Percentiles rank a stretch among this genome's conserved stretches.
These are phyloP conservation scores for Crocodylus rhombifer DNA, from an alignment of 2,797 vertebrate genomes.

Conservation along the genomic window DNA sequence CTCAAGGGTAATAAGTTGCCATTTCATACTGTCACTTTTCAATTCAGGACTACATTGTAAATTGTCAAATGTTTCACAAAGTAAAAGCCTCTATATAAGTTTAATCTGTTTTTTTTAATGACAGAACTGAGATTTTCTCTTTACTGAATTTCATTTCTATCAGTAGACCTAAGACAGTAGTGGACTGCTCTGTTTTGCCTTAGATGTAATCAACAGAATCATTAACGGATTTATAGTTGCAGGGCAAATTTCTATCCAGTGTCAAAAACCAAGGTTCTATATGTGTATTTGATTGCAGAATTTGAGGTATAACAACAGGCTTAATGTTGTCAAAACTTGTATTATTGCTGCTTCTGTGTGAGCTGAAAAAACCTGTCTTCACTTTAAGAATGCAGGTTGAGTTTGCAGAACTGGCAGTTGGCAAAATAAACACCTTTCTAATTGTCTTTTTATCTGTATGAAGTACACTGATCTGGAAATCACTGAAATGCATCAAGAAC, in stretches of 20 bases:
- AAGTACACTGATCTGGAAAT: neutral
- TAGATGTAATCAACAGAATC: constrained; percentile 17
- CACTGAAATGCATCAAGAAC: neutral
- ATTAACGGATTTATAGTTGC: neutral
- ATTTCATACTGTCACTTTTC: too few species aligned
- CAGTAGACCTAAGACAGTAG: neutral
- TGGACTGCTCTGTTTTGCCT: constrained; percentile 6
- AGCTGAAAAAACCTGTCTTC: neutral
- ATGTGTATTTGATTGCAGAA: neutral
- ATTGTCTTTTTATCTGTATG: neutral
- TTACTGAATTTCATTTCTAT: neutral
- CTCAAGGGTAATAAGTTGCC: too few species aligned
- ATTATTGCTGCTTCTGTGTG: neutral
- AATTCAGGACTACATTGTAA: too few species aligned
- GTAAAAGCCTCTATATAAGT: neutral
- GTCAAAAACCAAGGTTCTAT: neutral
- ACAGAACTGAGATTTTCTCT: neutral
- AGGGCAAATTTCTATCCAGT: neutral
- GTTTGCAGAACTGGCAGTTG: neutral
- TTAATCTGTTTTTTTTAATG: constrained; percentile 40
- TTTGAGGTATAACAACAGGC: neutral
- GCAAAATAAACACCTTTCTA: neutral
- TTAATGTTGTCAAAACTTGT: neutral
- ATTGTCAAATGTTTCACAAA: too few species aligned
- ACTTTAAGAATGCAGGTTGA: neutral